phyloP scores from a whole-genome alignment of 1,140 invertebrate species.

The Atta texana region DNA sequence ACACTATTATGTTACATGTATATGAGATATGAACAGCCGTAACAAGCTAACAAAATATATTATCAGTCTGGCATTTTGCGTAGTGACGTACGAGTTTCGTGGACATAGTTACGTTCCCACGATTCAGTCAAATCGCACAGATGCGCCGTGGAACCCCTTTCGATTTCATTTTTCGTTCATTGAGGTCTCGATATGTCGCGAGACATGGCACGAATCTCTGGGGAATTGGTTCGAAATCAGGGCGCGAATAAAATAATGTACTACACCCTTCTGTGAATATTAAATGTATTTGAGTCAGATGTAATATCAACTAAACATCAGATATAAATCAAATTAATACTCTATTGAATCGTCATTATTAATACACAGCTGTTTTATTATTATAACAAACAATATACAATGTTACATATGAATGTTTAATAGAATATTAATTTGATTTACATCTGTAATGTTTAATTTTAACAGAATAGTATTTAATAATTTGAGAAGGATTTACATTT shows the following conservation, averaged over 20 bases:
- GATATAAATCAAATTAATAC: background rate
- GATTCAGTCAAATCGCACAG: conserved; percentile 67
- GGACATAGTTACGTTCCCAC: conserved; percentile 62
- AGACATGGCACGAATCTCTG: conserved; percentile 25
- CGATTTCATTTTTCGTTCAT: conserved; percentile 19
- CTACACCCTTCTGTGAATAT: background rate
- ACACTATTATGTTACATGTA: conserved; percentile 28
- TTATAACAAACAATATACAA: too few species aligned
- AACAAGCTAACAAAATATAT: conserved; percentile 43
- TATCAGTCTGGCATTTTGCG: background rate
- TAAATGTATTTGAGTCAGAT: background rate
- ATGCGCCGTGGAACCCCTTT: conserved; percentile 66
- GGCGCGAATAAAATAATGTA: conserved; percentile 39
- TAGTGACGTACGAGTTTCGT: background rate
- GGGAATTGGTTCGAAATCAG: conserved; percentile 67
- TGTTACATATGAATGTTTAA: background rate
- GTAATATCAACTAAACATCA: background rate
- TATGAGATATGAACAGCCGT: background rate
- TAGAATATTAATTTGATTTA: background rate
- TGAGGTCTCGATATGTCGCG: conserved; percentile 31
- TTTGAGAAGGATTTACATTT: too few species aligned
- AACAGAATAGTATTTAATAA: too few species aligned
- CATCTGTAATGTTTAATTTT: background rate
- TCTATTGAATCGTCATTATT: background rate
- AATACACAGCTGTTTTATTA: background rate